Base-by-base conservation (phyloP, 2,888 invertebrate genomes). In the Phorcus lineatus region DNA sequence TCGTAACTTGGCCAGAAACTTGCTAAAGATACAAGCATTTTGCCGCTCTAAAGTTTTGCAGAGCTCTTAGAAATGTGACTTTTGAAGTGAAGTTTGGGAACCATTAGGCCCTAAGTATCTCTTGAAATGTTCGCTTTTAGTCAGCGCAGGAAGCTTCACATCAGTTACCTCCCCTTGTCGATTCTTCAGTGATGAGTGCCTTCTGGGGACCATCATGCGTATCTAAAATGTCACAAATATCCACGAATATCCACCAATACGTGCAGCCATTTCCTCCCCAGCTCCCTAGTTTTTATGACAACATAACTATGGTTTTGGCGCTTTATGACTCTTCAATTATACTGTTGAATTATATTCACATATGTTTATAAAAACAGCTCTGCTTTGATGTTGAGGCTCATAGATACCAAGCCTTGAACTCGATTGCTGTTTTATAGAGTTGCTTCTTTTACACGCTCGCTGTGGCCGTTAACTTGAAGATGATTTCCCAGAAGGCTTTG, bases 331-430 rank as follows among this genome's bases (percentile, higher is more conserved):
- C 28, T 62, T 62, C 62, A 62, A 62, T 62, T 62, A 62, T 28
- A 28, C 28, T 62, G 28, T 28, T 62, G 62, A 62, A 62, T 62
- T 62, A 62, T 62, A 62, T 62, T 62, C 28, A 28, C 62, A 62
- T 62, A 62, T 62, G 62, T 62, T 62, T 62, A 62, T 62, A 62
- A 62, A 62, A 62, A 62, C 62, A 62, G 62, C 24, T 17, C 62
- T 62, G 62, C 62, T 62, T 62, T 62, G 62, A 62, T 62, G 62
- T 62, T 6, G 13, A 28, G 13, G 62, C 28, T 62, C 28, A 62
- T 13, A 62, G 28, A 28, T 28, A 62, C 62, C 47, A 47, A 9
- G 47, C 47, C 9, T 47, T 47, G 47, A 13, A 47, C 47, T 47
- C 9, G 47, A 47, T 47, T 47, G 47, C 47, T 47, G 47, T 47